Percentiles rank a stretch among this genome's conserved stretches.
These are phyloP conservation scores for Staurois parvus DNA, from an alignment of 2,797 vertebrate species.

Conservation along the genomic window DNA sequence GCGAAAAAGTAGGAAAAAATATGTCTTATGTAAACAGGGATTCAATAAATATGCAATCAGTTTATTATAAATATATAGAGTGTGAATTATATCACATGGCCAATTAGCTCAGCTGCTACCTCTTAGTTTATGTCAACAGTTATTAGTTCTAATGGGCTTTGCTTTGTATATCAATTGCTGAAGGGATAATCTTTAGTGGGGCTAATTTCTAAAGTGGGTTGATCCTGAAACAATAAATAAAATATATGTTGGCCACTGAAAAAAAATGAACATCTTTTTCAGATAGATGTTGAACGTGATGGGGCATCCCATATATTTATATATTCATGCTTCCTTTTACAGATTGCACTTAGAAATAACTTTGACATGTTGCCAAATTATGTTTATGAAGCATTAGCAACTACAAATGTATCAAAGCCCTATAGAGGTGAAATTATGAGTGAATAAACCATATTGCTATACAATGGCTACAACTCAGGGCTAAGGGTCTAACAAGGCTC, in stretches of 20 bases:
- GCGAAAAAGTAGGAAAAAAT: no score
- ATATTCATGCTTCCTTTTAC: no score
- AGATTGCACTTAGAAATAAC: no score
- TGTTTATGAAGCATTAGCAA: no score
- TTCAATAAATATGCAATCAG: background rate
- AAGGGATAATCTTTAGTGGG: background rate
- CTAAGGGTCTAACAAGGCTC: no score
- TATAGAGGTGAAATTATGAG: background rate
- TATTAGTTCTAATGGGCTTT: constrained; percentile 1
- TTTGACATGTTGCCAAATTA: no score
- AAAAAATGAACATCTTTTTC: background rate
- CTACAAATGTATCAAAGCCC: no score
- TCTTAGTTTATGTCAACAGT: constrained; percentile 1
- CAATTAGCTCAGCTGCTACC: background rate
- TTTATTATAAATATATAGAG: background rate
- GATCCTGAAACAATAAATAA: background rate
- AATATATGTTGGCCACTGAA: background rate
- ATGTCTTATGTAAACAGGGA: background rate
- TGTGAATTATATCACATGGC: background rate
- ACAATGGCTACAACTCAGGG: no score
- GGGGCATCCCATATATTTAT: background rate
- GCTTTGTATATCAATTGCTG: background rate
- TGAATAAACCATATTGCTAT: background rate
- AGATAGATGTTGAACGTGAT: background rate
- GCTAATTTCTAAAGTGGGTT: background rate